Evolutionary conservation across 1,140 invertebrate species (phyloP).

Genomic region (Limonius californicus): DNA sequence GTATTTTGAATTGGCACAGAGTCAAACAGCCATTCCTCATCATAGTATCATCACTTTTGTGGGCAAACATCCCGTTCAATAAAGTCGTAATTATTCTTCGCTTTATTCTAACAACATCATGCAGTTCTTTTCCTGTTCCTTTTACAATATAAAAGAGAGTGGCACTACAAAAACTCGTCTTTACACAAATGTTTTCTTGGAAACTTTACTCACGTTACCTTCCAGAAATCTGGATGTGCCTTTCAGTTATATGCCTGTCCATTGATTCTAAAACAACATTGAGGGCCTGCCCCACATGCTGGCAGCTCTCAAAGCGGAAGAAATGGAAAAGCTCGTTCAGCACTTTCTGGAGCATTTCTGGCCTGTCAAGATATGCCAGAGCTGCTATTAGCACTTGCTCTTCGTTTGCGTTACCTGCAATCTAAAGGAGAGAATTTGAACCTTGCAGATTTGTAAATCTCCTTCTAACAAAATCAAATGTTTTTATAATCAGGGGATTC

Average conservation of each 20-base stretch:
- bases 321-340: conserved; percentile 90
- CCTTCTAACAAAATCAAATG: too few relatives aligned
- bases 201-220: conserved; percentile 63
- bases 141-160: conserved; percentile 94
- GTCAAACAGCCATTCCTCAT: conserved; percentile 94
- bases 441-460: too few relatives aligned
- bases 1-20: conserved; percentile 92
- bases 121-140: conserved; percentile 67
- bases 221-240: conserved; percentile 89
- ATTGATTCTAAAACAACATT: conserved; percentile 80
- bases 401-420: conserved; percentile 89
- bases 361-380: conserved; percentile 71
- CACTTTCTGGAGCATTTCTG: conserved; percentile 75
- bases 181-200: not conserved
- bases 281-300: conserved; percentile 66
- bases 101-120: conserved; percentile 64
- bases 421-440: too few relatives aligned
- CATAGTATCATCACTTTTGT: conserved; percentile 84
- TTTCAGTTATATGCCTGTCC: conserved; percentile 76
- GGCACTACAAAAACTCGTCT: conserved; percentile 60
- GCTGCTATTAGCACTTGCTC: conserved; percentile 84
- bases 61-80: conserved; percentile 83
- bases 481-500: too few relatives aligned
- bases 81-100: conserved; percentile 74
- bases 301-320: conserved; percentile 76